Evolutionary conservation across 2,113 vertebrate genomes (phyloP).

Genomic region (Edolisoma coerulescens): DNA sequence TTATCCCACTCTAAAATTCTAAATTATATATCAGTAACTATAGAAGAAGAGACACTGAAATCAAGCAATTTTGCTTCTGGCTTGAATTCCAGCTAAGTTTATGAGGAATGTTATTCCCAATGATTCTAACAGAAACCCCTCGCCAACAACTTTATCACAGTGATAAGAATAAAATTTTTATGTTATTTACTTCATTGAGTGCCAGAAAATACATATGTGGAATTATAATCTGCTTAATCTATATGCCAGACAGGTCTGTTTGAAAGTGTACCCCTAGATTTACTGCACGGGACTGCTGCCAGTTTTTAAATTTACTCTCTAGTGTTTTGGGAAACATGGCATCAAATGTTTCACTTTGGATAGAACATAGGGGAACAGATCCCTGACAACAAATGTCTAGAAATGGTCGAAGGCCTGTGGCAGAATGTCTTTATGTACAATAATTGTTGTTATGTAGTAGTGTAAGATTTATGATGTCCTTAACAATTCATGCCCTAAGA

Average conservation of each 20-base stretch:
- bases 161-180: background rate
- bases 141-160: background rate
- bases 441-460: background rate
- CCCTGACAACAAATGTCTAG: background rate
- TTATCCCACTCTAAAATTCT: background rate
- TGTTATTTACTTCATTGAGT: background rate
- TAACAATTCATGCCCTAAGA: constrained; percentile 18
- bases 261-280: background rate
- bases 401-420: background rate
- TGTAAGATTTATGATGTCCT: constrained; percentile 6
- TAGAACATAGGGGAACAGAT: background rate
- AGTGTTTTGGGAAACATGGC: background rate
- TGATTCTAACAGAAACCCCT: background rate
- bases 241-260: background rate
- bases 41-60: background rate
- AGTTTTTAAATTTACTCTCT: background rate
- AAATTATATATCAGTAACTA: background rate
- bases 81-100: background rate
- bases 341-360: background rate
- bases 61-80: background rate
- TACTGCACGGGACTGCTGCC: background rate
- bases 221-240: background rate
- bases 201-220: background rate
- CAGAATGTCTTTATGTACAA: background rate
- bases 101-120: background rate